A percentile compares a stretch with the other conserved stretches of the same genome.
These are phyloP conservation scores for Spea bombifrons DNA, from an alignment of 2,113 vertebrate species.

Conservation along the genomic window DNA sequence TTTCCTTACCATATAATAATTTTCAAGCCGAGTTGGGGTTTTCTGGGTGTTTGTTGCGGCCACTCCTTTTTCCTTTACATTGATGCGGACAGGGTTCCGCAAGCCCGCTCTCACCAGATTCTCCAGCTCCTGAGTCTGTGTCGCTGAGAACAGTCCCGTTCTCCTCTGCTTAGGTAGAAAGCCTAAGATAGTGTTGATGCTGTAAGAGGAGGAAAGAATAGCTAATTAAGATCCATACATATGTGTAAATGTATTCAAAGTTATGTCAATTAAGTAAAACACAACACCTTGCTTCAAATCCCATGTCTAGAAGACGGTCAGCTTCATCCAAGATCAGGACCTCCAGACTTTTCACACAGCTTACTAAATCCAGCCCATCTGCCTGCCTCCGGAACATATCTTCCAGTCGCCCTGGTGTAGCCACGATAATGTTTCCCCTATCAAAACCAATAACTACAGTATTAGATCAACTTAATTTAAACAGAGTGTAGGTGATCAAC, in stretches of 20 bases:
- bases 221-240: background rate
- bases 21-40: conserved; percentile 84
- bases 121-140: conserved; percentile 95
- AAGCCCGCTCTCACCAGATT: conserved; percentile 91
- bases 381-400: conserved; percentile 92
- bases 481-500: too few relatives aligned
- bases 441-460: background rate
- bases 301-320: conserved; percentile 92
- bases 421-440: conserved; percentile 89
- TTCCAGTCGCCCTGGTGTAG: conserved; percentile 88
- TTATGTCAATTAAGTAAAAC: too few relatives aligned
- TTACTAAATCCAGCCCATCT: conserved; percentile 82
- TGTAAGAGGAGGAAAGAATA: conserved; percentile 53
- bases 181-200: conserved; percentile 85
- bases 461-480: too few relatives aligned
- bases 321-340: conserved; percentile 93
- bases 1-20: conserved; percentile 82
- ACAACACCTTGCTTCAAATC: conserved; percentile 89
- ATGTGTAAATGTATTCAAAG: background rate
- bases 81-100: conserved; percentile 88
- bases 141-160: conserved; percentile 93
- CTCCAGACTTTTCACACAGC: conserved; percentile 79
- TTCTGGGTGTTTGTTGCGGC: conserved; percentile 77
- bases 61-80: conserved; percentile 90
- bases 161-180: conserved; percentile 90